phyloP scores from a whole-genome alignment of 1,140 invertebrate genomes.

The Drosophila parabipectinata region DNA sequence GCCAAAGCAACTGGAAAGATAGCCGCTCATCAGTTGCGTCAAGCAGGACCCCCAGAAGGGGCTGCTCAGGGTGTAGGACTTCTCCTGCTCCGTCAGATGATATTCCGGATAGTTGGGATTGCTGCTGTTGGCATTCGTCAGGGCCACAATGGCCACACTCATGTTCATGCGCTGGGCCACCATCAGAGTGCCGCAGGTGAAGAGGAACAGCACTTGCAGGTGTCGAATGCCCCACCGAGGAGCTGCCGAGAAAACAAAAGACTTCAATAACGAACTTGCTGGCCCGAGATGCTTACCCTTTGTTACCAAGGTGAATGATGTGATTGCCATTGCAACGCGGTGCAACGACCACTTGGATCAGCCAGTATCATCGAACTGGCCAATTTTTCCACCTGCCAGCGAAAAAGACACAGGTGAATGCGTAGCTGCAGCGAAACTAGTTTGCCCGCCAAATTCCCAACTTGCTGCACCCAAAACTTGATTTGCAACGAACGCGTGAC shows the following conservation, averaged over 20 bases:
- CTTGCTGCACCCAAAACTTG: slow-evolving; percentile 26
- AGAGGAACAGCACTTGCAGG: slow-evolving; percentile 87
- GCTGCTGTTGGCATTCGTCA: slow-evolving; percentile 72
- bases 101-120: slow-evolving; percentile 76
- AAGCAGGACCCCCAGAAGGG: slow-evolving; percentile 88
- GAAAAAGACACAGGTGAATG: slow-evolving; percentile 2
- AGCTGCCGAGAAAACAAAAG: slow-evolving; percentile 14
- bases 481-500: slow-evolving; percentile 23
- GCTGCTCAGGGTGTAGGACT: slow-evolving; percentile 86
- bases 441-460: slow-evolving; percentile 30
- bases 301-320: slow-evolving; percentile 35
- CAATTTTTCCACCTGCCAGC: not conserved
- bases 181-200: slow-evolving; percentile 86
- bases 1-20: slow-evolving; percentile 88
- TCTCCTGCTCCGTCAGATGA: slow-evolving; percentile 84
- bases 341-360: slow-evolving; percentile 19
- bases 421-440: slow-evolving; percentile 31
- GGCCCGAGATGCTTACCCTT: slow-evolving; percentile 15
- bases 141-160: slow-evolving; percentile 77
- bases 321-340: slow-evolving; percentile 30
- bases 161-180: slow-evolving; percentile 85
- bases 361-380: slow-evolving; percentile 25
- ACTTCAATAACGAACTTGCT: slow-evolving; percentile 16
- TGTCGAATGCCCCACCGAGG: slow-evolving; percentile 84
- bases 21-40: slow-evolving; percentile 88